Evolutionary conservation across 2,113 vertebrate genomes (phyloP).

Genomic region (Bucco capensis): DNA sequence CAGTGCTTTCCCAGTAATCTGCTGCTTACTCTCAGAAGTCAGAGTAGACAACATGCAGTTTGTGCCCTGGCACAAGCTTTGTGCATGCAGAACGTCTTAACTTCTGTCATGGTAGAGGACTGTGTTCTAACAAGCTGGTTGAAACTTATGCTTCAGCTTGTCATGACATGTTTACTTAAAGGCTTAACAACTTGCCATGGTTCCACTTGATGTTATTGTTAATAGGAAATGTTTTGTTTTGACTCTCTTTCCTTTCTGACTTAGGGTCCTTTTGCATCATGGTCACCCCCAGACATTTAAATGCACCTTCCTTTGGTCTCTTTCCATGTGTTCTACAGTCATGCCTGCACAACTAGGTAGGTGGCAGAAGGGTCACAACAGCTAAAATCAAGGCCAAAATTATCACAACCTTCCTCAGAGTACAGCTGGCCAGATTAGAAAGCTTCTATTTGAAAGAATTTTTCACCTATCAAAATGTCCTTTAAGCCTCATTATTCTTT

Average conservation of each 20-base stretch:
- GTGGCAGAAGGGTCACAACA: neutral
- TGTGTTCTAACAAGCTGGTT: conserved; percentile 62
- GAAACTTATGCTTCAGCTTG: conserved; percentile 60
- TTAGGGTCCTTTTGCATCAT: neutral
- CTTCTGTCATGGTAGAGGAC: conserved; percentile 52
- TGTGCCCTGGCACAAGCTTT: conserved; percentile 8
- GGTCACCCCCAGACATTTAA: neutral
- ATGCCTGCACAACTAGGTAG: fast-evolving
- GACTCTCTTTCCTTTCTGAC: neutral
- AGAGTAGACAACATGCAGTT: neutral
- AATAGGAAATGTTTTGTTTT: conserved; percentile 61
- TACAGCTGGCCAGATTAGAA: neutral
- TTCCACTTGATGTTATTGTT: conserved; percentile 58
- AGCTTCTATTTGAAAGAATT: neutral
- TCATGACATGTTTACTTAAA: conserved; percentile 56
- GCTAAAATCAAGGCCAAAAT: neutral
- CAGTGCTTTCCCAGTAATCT: neutral
- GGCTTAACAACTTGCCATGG: conserved; percentile 49
- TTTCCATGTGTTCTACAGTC: neutral
- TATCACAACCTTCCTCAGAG: neutral
- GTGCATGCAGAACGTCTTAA: conserved; percentile 33
- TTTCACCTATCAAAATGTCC: neutral
- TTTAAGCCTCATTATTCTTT: neutral
- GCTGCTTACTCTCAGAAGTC: neutral
- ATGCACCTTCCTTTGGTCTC: neutral